Evolutionary conservation across 2,888 invertebrate species (phyloP).

Genomic region (Aporophyla nigra): DNA sequence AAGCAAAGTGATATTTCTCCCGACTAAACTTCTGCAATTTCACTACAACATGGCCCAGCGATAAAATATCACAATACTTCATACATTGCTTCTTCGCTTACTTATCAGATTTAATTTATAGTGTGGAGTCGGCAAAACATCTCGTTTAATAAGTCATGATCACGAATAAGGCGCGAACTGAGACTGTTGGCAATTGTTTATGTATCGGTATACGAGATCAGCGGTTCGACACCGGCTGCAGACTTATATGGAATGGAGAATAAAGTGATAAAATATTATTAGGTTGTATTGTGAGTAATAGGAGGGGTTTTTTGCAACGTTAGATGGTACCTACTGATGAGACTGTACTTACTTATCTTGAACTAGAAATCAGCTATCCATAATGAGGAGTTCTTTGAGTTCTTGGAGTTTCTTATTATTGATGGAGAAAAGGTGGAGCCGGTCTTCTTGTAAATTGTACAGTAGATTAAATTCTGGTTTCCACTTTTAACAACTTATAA

Average conservation of each 20-base stretch:
- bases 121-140: slow-evolving; percentile 57
- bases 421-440: neutral
- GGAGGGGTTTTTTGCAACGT: slow-evolving; percentile 4
- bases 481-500: neutral
- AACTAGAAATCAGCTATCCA: neutral
- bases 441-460: neutral
- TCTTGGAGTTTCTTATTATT: neutral
- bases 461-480: neutral
- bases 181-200: slow-evolving; percentile 58
- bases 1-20: neutral
- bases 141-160: slow-evolving; percentile 66
- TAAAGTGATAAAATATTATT: slow-evolving; percentile 61
- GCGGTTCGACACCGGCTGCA: slow-evolving; percentile 50
- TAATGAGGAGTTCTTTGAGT: neutral
- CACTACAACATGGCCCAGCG: slow-evolving; percentile 6
- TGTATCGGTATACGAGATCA: slow-evolving; percentile 46
- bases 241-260: slow-evolving; percentile 48
- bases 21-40: slow-evolving; percentile 24
- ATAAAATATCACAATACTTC: slow-evolving; percentile 50
- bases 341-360: too few relatives aligned
- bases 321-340: neutral
- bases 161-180: slow-evolving; percentile 67
- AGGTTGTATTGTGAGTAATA: slow-evolving; percentile 8
- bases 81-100: slow-evolving; percentile 55
- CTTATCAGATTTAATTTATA: slow-evolving; percentile 64